phyloP scores from a whole-genome alignment of 2,113 vertebrate genomes.

The Phaethornis superciliosus region DNA sequence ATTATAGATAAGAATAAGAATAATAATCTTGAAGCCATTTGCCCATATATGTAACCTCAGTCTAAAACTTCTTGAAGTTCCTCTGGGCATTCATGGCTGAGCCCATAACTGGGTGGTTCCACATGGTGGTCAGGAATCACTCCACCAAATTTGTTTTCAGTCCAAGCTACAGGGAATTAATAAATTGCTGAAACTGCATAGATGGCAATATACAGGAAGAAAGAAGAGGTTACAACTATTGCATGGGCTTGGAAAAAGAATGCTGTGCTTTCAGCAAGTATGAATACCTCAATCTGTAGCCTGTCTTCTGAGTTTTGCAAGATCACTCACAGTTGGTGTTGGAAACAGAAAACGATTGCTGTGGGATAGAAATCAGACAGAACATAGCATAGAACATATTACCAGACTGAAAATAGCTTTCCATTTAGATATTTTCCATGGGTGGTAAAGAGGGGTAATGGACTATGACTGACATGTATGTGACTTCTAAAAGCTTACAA shows the following conservation, averaged over 20 bases:
- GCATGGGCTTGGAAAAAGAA: background rate
- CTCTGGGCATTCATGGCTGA: background rate
- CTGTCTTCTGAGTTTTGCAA: background rate
- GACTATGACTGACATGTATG: conserved; percentile 31
- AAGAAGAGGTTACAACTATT: background rate
- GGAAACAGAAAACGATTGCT: conserved; percentile 27
- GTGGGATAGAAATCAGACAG: conserved; percentile 41
- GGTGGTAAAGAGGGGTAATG: conserved; percentile 60
- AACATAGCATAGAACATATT: background rate
- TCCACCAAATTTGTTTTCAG: background rate
- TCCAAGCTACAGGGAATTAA: background rate
- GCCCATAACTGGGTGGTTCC: background rate
- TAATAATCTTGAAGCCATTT: background rate
- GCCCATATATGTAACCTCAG: background rate
- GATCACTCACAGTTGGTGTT: background rate
- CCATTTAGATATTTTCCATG: conserved; percentile 30
- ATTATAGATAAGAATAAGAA: background rate
- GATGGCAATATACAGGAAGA: background rate
- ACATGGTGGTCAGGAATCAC: background rate
- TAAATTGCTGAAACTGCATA: background rate
- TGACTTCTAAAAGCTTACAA: conserved; percentile 56
- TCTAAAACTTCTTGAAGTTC: background rate
- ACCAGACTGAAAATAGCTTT: conserved; percentile 50
- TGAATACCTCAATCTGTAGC: background rate
- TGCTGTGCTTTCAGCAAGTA: background rate